Evolutionary conservation across 2,888 invertebrate species (phyloP).

Genomic region (Limnephilus rhombicus): DNA sequence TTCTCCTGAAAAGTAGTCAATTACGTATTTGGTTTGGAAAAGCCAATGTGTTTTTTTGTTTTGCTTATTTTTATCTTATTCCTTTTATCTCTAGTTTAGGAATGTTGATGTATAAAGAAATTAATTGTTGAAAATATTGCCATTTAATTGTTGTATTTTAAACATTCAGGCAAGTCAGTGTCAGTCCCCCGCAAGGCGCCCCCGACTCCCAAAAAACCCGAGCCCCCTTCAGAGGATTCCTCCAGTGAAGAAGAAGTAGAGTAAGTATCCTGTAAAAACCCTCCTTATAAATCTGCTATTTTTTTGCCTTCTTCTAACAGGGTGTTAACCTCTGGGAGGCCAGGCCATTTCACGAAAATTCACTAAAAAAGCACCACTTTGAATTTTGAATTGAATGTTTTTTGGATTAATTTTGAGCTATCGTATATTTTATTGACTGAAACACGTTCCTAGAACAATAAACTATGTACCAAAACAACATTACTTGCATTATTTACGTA

Average conservation of each 20-base stretch:
- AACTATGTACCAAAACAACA: no score
- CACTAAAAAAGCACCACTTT: no score
- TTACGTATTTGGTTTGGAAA: no score
- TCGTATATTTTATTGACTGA: no score
- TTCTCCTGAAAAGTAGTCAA: not conserved
- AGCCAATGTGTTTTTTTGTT: not conserved
- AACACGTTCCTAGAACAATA: no score
- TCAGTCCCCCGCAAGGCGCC: conserved; percentile 1
- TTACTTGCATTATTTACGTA: no score
- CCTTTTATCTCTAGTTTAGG: not conserved
- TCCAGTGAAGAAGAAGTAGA: conserved; percentile 56
- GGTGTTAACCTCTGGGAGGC: no score
- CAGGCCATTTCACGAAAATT: no score
- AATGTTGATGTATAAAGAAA: not conserved
- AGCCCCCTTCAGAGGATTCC: conserved; percentile 20
- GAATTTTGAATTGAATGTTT: no score
- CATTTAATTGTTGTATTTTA: not conserved
- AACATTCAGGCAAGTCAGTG: not conserved
- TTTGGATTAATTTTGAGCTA: no score
- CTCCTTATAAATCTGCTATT: not conserved
- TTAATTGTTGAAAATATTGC: not conserved
- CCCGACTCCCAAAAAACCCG: conserved; percentile 22
- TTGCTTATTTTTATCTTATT: not conserved
- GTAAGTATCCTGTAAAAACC: not conserved
- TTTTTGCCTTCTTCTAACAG: not conserved